Evolutionary conservation across 1,140 invertebrate species (phyloP).

Genomic region (Ooceraea biroi): DNA sequence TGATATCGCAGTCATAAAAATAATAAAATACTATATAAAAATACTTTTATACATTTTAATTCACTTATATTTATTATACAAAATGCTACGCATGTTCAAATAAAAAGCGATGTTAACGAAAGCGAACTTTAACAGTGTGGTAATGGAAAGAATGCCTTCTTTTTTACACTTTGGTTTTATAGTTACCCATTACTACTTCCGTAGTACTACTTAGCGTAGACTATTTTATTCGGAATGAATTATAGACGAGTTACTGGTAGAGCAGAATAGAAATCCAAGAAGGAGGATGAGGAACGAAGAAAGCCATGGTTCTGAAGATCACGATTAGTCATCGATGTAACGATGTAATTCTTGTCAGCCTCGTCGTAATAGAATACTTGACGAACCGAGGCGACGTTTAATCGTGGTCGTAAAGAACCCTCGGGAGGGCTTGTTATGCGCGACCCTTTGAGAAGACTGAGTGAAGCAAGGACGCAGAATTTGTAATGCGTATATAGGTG

Average conservation of each 20-base stretch:
- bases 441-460: conserved; percentile 64
- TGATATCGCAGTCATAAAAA: not conserved
- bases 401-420: conserved; percentile 20
- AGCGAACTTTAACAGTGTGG: conserved; percentile 58
- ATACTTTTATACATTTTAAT: conserved; percentile 34
- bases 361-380: not conserved
- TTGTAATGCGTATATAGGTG: conserved; percentile 22
- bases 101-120: not conserved
- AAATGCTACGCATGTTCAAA: not conserved
- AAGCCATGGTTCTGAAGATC: conserved; percentile 3
- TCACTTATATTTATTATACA: conserved; percentile 4
- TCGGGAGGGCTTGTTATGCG: conserved; percentile 8
- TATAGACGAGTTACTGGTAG: conserved; percentile 43
- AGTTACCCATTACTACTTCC: conserved; percentile 62
- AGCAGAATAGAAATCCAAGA: conserved; percentile 21
- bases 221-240: conserved; percentile 57
- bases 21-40: no score
- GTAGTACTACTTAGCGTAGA: conserved; percentile 57
- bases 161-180: conserved; percentile 56
- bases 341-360: conserved; percentile 28
- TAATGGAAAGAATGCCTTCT: conserved; percentile 38
- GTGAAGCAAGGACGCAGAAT: conserved; percentile 2
- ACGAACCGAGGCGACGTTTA: conserved; percentile 7
- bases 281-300: not conserved
- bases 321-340: conserved; percentile 38